Evolutionary conservation across 2,888 invertebrate genomes (phyloP).

Genomic region (Apocheima hispidaria): DNA sequence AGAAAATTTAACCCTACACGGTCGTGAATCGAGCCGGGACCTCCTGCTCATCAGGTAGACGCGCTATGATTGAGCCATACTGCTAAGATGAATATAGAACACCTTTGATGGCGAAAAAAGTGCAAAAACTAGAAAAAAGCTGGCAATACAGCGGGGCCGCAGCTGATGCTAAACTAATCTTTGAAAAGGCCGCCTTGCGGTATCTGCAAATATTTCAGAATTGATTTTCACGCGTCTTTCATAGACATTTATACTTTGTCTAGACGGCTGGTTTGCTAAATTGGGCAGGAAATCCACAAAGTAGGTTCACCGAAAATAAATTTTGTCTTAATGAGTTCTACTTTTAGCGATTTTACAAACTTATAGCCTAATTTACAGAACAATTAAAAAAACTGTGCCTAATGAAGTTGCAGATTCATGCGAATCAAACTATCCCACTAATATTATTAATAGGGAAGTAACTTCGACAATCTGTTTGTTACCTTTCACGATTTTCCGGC

Average conservation of each 20-base stretch:
- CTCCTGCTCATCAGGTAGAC: too few species aligned
- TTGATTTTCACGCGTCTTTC: slow-evolving; percentile 44
- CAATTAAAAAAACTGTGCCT: not conserved
- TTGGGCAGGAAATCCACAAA: slow-evolving; percentile 37
- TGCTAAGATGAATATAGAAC: too few species aligned
- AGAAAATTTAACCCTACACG: too few species aligned
- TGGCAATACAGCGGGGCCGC: not conserved
- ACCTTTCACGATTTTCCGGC: too few species aligned
- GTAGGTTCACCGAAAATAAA: slow-evolving; percentile 26
- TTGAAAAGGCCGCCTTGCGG: slow-evolving; percentile 37
- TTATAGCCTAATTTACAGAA: not conserved
- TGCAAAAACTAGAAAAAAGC: not conserved
- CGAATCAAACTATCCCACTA: too few species aligned
- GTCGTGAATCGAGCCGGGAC: too few species aligned
- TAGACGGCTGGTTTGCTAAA: slow-evolving; percentile 36
- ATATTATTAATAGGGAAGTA: too few species aligned
- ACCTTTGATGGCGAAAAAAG: too few species aligned
- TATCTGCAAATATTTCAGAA: slow-evolving; percentile 36
- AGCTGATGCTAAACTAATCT: slow-evolving; percentile 4
- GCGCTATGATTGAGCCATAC: too few species aligned
- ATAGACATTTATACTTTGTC: slow-evolving; percentile 21
- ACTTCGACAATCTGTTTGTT: too few species aligned
- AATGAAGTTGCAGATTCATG: not conserved
- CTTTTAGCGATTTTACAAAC: slow-evolving; percentile 5
- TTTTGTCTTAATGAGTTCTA: slow-evolving; percentile 18